Percentiles rank a stretch among this genome's conserved stretches.
Evolutionary conservation across 2,113 vertebrate species (phyloP).

Genomic region (Prunella himalayana): DNA sequence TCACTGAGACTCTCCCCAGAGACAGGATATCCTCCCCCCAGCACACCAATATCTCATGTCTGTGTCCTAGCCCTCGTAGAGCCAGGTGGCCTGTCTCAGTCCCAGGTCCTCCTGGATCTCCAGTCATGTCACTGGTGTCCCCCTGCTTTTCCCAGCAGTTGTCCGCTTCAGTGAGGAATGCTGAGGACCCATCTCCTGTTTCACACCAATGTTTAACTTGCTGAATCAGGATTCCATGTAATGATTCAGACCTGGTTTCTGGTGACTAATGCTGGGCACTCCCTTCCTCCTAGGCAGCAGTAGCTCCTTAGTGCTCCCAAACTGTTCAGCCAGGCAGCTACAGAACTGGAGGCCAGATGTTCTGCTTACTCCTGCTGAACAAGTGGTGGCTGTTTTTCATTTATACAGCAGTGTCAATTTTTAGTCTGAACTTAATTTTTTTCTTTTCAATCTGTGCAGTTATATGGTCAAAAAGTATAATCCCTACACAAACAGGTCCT

Average conservation of each 20-base stretch:
- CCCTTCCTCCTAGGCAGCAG: conserved; percentile 32
- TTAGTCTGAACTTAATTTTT: background rate
- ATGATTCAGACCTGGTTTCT: conserved; percentile 9
- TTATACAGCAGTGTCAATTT: background rate
- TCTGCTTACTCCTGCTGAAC: background rate
- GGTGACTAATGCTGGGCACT: conserved; percentile 43
- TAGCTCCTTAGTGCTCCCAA: background rate
- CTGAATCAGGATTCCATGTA: conserved; percentile 14
- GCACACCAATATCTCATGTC: background rate
- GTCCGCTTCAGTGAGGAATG: background rate
- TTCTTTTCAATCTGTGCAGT: background rate
- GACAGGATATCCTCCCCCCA: background rate
- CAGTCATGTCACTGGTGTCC: background rate
- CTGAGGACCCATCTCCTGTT: background rate
- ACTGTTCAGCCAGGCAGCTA: background rate
- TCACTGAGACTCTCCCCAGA: background rate
- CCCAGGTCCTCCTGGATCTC: background rate
- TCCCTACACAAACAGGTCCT: background rate
- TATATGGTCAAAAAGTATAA: background rate
- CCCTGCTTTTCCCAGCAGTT: background rate
- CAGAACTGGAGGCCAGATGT: background rate
- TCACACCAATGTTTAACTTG: background rate
- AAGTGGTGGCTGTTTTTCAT: background rate
- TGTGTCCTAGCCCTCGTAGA: background rate
- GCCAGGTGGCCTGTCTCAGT: background rate